Conservation (phyloP, 2,113 vertebrate species). For the Psammodynastes pulverulentus region DNA sequence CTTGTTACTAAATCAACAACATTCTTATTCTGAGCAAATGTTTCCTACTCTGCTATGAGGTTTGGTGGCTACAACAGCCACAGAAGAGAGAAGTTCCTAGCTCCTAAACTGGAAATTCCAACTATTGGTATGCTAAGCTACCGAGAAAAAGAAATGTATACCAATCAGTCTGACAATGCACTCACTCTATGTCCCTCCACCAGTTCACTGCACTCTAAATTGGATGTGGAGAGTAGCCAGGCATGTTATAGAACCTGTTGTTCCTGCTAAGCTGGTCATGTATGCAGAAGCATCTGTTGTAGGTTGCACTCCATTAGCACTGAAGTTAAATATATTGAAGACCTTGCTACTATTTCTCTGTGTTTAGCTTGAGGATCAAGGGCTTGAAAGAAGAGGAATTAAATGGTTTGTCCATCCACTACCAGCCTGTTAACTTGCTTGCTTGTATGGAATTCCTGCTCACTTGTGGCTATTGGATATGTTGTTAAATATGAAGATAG, state of each 20-base stretch:
- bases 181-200: background rate
- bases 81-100: background rate
- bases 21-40: conserved; percentile 22
- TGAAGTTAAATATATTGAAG: background rate
- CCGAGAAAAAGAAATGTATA: background rate
- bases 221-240: background rate
- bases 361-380: background rate
- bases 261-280: background rate
- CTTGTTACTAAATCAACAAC: conserved; percentile 32
- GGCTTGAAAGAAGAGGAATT: background rate
- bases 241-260: background rate
- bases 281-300: background rate
- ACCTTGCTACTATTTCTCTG: background rate
- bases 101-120: background rate
- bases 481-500: background rate
- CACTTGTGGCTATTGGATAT: background rate
- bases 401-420: background rate
- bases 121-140: background rate
- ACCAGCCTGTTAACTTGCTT: background rate
- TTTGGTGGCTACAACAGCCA: background rate
- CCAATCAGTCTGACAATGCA: background rate
- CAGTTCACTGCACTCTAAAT: background rate
- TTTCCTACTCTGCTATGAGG: background rate
- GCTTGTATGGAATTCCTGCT: background rate
- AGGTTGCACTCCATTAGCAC: background rate